Conservation (phyloP, 2,888 invertebrate genomes). For the Atrina japonica region DNA sequence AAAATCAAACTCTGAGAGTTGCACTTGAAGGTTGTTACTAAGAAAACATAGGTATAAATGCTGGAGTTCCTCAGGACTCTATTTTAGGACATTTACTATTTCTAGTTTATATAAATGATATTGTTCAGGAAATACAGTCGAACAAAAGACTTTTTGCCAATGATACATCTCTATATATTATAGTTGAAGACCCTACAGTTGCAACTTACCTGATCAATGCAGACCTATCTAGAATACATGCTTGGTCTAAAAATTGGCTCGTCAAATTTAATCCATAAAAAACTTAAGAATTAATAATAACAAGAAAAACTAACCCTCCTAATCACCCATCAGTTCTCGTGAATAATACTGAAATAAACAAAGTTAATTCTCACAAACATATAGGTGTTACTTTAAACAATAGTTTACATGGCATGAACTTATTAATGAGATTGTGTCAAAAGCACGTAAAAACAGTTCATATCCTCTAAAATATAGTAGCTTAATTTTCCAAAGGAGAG, state of each 20-base stretch:
- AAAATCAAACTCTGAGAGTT: slow-evolving; percentile 3
- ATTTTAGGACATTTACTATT: slow-evolving; percentile 21
- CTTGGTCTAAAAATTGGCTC: neutral
- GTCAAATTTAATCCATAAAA: slow-evolving; percentile 18
- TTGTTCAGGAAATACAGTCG: slow-evolving; percentile 1
- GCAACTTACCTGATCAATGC: neutral
- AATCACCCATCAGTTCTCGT: too few species aligned
- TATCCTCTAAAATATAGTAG: too few species aligned
- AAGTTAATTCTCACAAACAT: neutral
- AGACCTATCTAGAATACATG: neutral
- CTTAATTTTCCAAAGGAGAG: too few species aligned
- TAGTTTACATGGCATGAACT: too few species aligned
- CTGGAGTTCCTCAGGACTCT: slow-evolving; percentile 22
- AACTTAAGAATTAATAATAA: slow-evolving; percentile 1
- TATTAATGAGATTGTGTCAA: too few species aligned
- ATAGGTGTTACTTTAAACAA: too few species aligned
- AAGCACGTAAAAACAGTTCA: too few species aligned
- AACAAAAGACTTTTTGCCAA: slow-evolving; percentile 27
- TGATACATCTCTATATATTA: slow-evolving; percentile 22
- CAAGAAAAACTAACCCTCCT: neutral
- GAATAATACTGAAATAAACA: too few species aligned
- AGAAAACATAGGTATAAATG: neutral
- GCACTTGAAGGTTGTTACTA: neutral
- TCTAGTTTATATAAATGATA: slow-evolving; percentile 25
- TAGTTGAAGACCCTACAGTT: neutral